Base-by-base conservation (phyloP, 1,140 invertebrate genomes). In the Ceratina australensis region DNA sequence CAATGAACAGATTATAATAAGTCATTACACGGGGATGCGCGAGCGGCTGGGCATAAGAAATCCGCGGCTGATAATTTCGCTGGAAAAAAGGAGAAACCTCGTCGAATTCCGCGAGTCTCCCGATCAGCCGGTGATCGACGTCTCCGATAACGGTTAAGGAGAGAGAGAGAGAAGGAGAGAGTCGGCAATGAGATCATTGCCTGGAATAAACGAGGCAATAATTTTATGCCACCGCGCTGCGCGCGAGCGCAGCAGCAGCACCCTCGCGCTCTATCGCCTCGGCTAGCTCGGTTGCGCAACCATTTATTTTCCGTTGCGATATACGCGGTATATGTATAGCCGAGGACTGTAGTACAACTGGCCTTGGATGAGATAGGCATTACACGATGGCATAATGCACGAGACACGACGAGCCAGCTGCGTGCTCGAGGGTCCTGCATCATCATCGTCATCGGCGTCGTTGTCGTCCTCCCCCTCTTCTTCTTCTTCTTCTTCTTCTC, bases 151-250 rank as follows among this genome's bases (percentile, higher is more conserved):
- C 61, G 33, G 33, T 42, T 10, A 10, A 10, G 33, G 33, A 42
- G 33, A 33, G 33, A 42, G 33, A 42, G 33, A 42, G 33, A 42
- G 33, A 42, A 10, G 10, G 10, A 42, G 33, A 47, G 5, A 52
- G 66, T 57, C 80, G 83, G 85, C 90, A 91, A 91, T 92, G 91
- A 91, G 89, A 91, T 92, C 91, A 91, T 90, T 90, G 89, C 90
- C 87, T 89, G 86, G 84, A 92, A 91, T 92, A 92, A 90, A 89
- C 88, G 88, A 90, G 81, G 87, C 87, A 91, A 91, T 91, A 91
- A 90, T 91, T 90, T 90, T 86, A 89, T 90, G 85, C 89, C 83
- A 87, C 86, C 65, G 83, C 72, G 69, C 85, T 49, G 83, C 67
- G 74, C 13, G 49, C 16, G 16, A 42, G 16, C 18, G 1, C 33